phyloP scores from a whole-genome alignment of 2,113 vertebrate genomes.

The Prunella himalayana region DNA sequence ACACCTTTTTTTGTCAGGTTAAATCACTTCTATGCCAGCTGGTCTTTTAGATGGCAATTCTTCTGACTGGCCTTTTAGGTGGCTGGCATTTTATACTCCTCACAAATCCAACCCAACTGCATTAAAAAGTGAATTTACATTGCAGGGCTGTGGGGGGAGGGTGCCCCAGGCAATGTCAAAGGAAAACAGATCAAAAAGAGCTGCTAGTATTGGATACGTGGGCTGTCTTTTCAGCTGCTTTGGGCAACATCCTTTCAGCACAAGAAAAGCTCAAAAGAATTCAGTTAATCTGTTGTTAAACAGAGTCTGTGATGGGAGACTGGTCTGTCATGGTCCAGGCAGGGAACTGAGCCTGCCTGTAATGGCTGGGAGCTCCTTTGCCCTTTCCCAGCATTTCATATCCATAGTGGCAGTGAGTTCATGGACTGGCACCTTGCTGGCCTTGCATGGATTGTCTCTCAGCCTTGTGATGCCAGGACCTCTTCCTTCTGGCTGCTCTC shows the following conservation, averaged over 20 bases:
- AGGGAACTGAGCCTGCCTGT: background rate
- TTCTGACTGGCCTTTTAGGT: background rate
- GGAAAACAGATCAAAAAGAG: conserved; percentile 7
- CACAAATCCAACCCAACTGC: background rate
- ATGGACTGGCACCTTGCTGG: background rate
- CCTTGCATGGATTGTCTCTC: fast-evolving
- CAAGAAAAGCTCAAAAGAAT: conserved; percentile 46
- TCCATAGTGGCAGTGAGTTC: background rate
- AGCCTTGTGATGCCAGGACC: background rate
- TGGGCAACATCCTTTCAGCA: conserved; percentile 9
- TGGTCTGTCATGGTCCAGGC: background rate
- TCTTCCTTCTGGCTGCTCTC: background rate
- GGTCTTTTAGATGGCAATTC: background rate
- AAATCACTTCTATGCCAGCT: background rate
- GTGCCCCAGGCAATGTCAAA: background rate
- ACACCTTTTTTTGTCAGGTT: background rate
- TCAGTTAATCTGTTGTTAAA: conserved; percentile 37
- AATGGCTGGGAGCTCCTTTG: background rate
- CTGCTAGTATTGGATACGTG: background rate
- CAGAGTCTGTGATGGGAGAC: background rate
- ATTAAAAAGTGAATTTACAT: conserved; percentile 27
- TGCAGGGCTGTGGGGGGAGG: background rate
- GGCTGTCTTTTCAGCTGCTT: conserved; percentile 18
- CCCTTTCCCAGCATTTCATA: background rate
- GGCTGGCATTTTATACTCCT: background rate